Evolutionary conservation across 2,888 invertebrate genomes (phyloP).

Genomic region (Hypercompe scribonia): DNA sequence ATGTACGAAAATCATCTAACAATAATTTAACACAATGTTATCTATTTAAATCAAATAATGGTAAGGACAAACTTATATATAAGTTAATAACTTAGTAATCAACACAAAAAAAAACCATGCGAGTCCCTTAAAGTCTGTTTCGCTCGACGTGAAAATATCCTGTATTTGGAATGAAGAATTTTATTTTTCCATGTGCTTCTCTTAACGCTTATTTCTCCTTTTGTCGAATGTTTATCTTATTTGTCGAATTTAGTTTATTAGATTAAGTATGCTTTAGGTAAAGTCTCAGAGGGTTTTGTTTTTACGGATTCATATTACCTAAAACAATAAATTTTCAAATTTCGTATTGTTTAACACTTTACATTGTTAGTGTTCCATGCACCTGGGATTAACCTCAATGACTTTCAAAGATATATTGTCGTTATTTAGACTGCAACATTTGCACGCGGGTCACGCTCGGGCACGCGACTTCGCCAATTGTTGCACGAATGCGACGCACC

Average conservation of each 20-base stretch:
- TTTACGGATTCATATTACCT: slow-evolving; percentile 11
- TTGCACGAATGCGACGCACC: slow-evolving; percentile 67
- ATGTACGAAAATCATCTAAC: background rate
- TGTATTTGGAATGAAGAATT: too few species aligned
- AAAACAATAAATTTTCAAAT: slow-evolving; percentile 36
- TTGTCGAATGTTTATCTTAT: background rate
- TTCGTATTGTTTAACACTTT: slow-evolving; percentile 35
- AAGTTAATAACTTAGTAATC: too few species aligned
- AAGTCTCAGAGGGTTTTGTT: background rate
- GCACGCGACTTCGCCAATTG: slow-evolving; percentile 62
- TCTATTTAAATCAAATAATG: too few species aligned
- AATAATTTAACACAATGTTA: background rate
- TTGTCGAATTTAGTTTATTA: background rate
- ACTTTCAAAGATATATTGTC: slow-evolving; percentile 62
- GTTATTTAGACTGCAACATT: slow-evolving; percentile 57
- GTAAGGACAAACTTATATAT: too few species aligned
- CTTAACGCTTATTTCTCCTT: background rate
- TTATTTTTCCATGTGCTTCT: background rate
- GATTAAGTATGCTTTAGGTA: background rate
- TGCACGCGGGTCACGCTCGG: slow-evolving; percentile 66
- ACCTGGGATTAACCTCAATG: slow-evolving; percentile 61
- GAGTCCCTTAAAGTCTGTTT: too few species aligned
- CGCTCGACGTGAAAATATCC: too few species aligned
- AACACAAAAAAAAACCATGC: too few species aligned
- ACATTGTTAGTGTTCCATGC: slow-evolving; percentile 59